These are phyloP conservation scores for Tetanocera ferruginea DNA, from an alignment of 2,888 invertebrate species.

Conservation along the genomic window DNA sequence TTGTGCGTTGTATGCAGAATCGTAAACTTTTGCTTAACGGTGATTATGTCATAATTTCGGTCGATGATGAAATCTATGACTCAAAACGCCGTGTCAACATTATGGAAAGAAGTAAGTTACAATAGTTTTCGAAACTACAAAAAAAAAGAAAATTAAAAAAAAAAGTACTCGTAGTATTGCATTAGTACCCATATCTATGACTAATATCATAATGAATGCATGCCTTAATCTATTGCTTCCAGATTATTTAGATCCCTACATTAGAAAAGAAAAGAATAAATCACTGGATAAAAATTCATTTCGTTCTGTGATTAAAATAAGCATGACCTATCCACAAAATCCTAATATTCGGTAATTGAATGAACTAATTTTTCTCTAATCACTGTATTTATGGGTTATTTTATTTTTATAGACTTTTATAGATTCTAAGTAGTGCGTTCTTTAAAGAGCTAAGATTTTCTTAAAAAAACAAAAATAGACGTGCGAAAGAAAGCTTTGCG, in stretches of 20 bases:
- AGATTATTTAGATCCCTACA: slow-evolving; percentile 81
- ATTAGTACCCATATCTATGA: too few relatives aligned
- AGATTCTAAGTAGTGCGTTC: too few relatives aligned
- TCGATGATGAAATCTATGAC: slow-evolving; percentile 88
- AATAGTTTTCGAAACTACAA: background rate
- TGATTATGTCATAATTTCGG: slow-evolving; percentile 89
- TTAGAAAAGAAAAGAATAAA: slow-evolving; percentile 72
- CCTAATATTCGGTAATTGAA: slow-evolving; percentile 79
- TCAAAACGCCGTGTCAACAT: slow-evolving; percentile 74
- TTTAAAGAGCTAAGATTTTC: too few relatives aligned
- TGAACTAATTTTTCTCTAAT: background rate
- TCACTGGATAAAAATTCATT: slow-evolving; percentile 78
- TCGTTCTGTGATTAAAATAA: slow-evolving; percentile 83
- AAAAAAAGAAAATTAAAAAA: background rate
- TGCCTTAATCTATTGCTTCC: slow-evolving; percentile 59
- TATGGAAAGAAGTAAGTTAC: slow-evolving; percentile 66
- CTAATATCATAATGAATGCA: slow-evolving; percentile 52
- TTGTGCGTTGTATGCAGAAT: slow-evolving; percentile 83
- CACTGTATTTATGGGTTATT: background rate
- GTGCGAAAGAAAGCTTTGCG: too few relatives aligned
- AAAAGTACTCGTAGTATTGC: background rate
- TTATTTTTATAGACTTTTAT: background rate
- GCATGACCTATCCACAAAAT: slow-evolving; percentile 82
- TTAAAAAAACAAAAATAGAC: too few relatives aligned
- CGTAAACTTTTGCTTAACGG: slow-evolving; percentile 81